phyloP scores from a whole-genome alignment of 1,140 invertebrate species.

The Chironomus tepperi region DNA sequence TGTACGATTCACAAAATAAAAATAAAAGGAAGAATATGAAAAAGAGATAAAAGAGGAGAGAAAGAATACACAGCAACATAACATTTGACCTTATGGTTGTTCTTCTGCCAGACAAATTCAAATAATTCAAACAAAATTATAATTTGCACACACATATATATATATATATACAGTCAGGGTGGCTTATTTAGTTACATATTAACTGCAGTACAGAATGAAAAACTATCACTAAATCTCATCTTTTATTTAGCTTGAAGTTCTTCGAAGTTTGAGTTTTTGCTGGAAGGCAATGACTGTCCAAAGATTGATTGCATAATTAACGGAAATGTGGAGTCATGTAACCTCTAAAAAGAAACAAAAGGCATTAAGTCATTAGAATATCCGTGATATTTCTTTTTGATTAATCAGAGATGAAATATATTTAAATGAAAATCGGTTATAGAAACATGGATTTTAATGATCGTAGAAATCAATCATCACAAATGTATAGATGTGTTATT shows the following conservation, averaged over 20 bases:
- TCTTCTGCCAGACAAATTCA: conserved; percentile 6
- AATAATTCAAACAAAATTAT: conserved; percentile 15
- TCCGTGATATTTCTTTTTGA: background rate
- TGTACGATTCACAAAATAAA: too few relatives aligned
- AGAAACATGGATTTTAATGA: conserved; percentile 16
- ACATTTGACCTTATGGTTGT: background rate
- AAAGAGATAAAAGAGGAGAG: too few relatives aligned
- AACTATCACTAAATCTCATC: too few relatives aligned
- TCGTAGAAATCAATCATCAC: conserved; percentile 16
- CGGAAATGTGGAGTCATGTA: background rate
- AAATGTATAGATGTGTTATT: background rate
- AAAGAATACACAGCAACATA: background rate
- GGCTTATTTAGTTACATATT: background rate
- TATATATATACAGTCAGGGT: background rate
- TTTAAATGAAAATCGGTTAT: background rate
- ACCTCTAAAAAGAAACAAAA: background rate
- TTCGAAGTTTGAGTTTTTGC: too few relatives aligned
- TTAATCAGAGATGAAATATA: background rate
- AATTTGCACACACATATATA: background rate
- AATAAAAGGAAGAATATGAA: too few relatives aligned
- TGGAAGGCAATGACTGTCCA: background rate
- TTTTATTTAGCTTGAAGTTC: too few relatives aligned
- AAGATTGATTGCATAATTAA: conserved; percentile 21
- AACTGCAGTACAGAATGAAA: too few relatives aligned
- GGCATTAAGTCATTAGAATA: background rate